Percentiles rank a stretch among this genome's conserved stretches.
These are phyloP conservation scores for Cybosia mesomella DNA, from an alignment of 2,888 invertebrate species.

Conservation along the genomic window DNA sequence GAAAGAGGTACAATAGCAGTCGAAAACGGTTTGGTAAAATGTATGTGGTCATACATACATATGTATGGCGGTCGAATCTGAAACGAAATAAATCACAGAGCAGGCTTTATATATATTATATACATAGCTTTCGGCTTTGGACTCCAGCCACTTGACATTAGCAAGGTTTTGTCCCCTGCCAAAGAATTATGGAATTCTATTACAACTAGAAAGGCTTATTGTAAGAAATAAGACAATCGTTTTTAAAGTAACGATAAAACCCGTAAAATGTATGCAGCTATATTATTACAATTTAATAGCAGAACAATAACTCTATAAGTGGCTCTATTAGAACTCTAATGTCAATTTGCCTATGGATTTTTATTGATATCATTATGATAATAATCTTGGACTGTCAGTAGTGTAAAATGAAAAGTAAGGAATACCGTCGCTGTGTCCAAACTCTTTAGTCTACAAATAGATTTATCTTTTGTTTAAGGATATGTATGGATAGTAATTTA, in stretches of 20 bases:
- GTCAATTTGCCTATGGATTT: no score
- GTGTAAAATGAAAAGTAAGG: no score
- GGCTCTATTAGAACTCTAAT: no score
- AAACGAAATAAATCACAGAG: slow-evolving; percentile 78
- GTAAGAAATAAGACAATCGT: background rate
- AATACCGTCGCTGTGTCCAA: no score
- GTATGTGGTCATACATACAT: slow-evolving; percentile 65
- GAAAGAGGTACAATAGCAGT: slow-evolving; percentile 56
- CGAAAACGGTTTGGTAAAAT: slow-evolving; percentile 67
- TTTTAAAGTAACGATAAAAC: background rate
- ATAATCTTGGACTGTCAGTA: no score
- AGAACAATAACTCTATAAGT: no score
- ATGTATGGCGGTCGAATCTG: slow-evolving; percentile 68
- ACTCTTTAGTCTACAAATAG: no score
- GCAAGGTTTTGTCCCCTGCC: slow-evolving; percentile 69
- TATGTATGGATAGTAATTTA: no score
- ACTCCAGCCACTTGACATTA: slow-evolving; percentile 78
- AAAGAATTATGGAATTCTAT: slow-evolving; percentile 35
- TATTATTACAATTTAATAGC: background rate
- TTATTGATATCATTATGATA: no score
- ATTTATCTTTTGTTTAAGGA: no score
- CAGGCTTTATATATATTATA: slow-evolving; percentile 68
- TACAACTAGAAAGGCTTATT: slow-evolving; percentile 38
- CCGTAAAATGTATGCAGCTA: background rate
- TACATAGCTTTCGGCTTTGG: slow-evolving; percentile 77